Percentiles rank a stretch among this genome's conserved stretches.
These are phyloP conservation scores for Sebastes oblongus DNA, from an alignment of 2,797 vertebrate species.

Conservation along the genomic window DNA sequence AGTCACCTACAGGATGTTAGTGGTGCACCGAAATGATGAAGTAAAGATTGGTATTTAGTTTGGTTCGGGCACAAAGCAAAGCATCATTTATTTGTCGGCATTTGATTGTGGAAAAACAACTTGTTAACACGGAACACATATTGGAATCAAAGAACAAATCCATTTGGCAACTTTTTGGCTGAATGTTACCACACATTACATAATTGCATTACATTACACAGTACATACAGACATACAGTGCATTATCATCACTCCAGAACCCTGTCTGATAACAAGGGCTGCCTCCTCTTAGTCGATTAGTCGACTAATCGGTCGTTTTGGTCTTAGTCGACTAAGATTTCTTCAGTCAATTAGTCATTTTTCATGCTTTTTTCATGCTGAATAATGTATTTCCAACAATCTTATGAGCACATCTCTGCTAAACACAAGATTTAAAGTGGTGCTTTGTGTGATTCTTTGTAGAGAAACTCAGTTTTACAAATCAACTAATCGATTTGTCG, in stretches of 20 bases:
- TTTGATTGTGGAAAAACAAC: background rate
- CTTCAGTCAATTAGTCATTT: too few species aligned
- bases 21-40: background rate
- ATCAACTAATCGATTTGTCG: too few species aligned
- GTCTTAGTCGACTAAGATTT: too few species aligned
- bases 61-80: background rate
- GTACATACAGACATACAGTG: background rate
- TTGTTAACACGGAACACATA: background rate
- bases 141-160: background rate
- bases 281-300: too few species aligned
- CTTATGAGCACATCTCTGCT: background rate
- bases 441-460: too few species aligned
- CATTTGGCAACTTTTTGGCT: background rate
- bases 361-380: too few species aligned
- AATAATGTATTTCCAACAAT: too few species aligned
- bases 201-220: background rate
- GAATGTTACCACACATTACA: background rate
- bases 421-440: background rate
- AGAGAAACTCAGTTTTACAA: too few species aligned
- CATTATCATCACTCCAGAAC: background rate
- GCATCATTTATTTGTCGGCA: background rate
- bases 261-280: background rate
- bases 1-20: constrained; percentile 47
- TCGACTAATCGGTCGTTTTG: too few species aligned
- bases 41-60: background rate